Percentiles rank a stretch among this genome's conserved stretches.
These are phyloP conservation scores for Lophotis ruficrista DNA, from an alignment of 2,113 vertebrate species.

Conservation along the genomic window DNA sequence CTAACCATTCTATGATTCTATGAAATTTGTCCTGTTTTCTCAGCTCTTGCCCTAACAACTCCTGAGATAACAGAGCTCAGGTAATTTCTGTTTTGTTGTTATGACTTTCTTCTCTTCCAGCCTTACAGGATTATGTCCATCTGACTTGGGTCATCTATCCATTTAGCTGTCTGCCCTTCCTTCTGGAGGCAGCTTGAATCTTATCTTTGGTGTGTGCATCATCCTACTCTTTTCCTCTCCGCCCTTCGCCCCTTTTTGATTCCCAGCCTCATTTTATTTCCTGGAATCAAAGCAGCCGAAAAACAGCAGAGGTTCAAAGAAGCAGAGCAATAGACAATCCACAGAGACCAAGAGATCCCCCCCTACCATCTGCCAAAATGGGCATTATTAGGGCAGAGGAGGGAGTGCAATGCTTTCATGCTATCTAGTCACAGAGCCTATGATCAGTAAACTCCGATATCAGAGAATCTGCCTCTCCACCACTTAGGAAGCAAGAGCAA, in stretches of 20 bases:
- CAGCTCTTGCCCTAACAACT: neutral
- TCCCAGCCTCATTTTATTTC: neutral
- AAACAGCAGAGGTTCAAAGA: neutral
- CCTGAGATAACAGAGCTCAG: neutral
- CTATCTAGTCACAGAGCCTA: neutral
- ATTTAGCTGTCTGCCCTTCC: neutral
- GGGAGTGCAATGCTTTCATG: neutral
- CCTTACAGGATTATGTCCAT: neutral
- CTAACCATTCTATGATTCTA: too few relatives aligned
- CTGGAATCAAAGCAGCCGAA: neutral
- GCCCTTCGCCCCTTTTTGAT: neutral
- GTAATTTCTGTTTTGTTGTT: neutral
- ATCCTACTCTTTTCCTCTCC: neutral
- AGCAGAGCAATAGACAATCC: neutral
- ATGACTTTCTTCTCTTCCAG: neutral
- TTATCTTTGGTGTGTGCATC: neutral
- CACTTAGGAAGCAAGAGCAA: neutral
- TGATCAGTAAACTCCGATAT: neutral
- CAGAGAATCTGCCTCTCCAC: neutral
- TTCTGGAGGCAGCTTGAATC: neutral
- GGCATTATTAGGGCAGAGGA: neutral
- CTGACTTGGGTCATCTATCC: neutral
- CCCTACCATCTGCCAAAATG: neutral
- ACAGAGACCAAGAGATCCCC: neutral
- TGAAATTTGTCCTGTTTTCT: neutral